Conservation (phyloP, 1,140 invertebrate species). For the Meloidogyne exigua region DNA sequence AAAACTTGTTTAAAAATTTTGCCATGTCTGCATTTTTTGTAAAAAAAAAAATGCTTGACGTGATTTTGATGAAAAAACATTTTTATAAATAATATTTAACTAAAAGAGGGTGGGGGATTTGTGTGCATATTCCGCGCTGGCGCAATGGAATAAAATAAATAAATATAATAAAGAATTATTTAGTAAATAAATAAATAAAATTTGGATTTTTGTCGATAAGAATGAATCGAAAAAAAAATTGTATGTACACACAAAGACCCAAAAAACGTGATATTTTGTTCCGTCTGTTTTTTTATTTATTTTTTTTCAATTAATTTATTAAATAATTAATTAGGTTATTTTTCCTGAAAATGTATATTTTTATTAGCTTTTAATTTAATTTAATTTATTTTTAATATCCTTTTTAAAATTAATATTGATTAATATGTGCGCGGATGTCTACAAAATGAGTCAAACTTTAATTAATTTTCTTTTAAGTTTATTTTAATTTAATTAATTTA, state of each 20-base stretch:
- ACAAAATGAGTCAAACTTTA: too few species aligned
- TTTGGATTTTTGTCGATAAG: conserved; percentile 1
- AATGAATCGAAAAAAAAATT: too few species aligned
- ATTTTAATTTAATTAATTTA: too few species aligned
- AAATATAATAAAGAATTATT: neutral
- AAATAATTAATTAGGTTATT: neutral
- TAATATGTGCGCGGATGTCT: too few species aligned
- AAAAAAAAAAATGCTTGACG: conserved; percentile 3
- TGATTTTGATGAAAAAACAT: neutral
- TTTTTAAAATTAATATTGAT: neutral
- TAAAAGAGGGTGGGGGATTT: neutral
- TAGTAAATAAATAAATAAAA: neutral
- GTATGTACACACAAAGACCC: neutral
- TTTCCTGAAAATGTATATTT: neutral
- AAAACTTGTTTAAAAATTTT: neutral
- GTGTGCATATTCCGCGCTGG: too few species aligned
- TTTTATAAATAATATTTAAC: neutral
- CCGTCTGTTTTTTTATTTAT: neutral
- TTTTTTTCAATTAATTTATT: neutral
- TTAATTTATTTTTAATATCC: neutral
- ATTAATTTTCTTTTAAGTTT: too few species aligned
- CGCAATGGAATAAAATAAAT: neutral
- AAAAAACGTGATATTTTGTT: conserved; percentile 1
- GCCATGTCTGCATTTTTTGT: neutral
- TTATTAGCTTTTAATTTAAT: neutral